Base-by-base conservation (phyloP, 2,888 invertebrate genomes). In the Agrochola litura region DNA sequence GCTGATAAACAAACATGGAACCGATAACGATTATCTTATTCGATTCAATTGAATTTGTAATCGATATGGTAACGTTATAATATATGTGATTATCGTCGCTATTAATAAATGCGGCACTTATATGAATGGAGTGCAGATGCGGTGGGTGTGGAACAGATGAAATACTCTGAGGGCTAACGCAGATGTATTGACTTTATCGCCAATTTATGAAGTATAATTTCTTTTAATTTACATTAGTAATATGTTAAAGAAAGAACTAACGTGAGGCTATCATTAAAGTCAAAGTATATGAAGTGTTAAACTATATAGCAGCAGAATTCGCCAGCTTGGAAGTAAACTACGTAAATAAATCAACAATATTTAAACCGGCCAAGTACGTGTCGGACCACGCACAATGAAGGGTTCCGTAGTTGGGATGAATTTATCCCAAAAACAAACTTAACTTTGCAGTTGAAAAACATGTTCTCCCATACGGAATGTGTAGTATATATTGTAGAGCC, bases 1-100 rank as follows among this genome's bases (percentile, higher is more conserved):
- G 75, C 69, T 82, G 84, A 82, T 86, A 81, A 79, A 76, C 63
- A 77, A 68, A 54, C 46, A 71, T 65, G 54, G 49, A 81, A 76
- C 73, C 76, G 86, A 88, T 85, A 88, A 71, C 72, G 83, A 83
- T 86, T 85, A 86, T 85, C 83, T 78, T 80, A 77, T 61, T 79
- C 83, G 77, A 81, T 83, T 77, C 64, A 67, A 81, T 76, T 72
- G 37, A 80, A 76, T 74, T 79, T 80, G 82, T 85, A 82, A 88
- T 86, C 82, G 78, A 88, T 88, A 88, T 77, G 64, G 72, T 66
- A 78, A 78, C 58, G 56, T 69, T 78, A 56, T 54, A 54, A 19
- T 70, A 56, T 65, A 79, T 66, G 73, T 70, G 66, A 80, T 83
- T 85, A 85, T 72, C 61, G 68, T 19, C 58, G 72, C 73, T 83